Percentiles rank a stretch among this genome's conserved stretches.
These are phyloP conservation scores for Pasiphila rectangulata DNA, from an alignment of 2,888 invertebrate genomes.

Conservation along the genomic window DNA sequence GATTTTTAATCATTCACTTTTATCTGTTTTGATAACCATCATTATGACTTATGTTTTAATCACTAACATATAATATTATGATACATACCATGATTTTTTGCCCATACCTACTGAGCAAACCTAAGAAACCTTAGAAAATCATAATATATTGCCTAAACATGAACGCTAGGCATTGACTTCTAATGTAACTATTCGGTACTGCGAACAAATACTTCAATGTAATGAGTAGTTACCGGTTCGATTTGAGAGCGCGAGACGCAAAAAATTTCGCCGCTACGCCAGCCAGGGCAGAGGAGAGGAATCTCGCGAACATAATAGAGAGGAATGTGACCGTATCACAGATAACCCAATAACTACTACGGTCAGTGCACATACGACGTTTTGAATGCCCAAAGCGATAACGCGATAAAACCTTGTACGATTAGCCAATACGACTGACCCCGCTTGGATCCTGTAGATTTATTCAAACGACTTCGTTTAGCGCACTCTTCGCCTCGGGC, in stretches of 20 bases:
- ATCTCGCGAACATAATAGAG: constrained; percentile 71
- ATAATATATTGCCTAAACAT: constrained; percentile 25
- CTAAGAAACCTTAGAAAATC: constrained; percentile 16
- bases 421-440: constrained; percentile 72
- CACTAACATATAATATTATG: no score
- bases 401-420: constrained; percentile 70
- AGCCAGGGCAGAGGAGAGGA: constrained; percentile 51
- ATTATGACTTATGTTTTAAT: no score
- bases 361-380: constrained; percentile 30
- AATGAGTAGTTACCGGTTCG: constrained; percentile 68
- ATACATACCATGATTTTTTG: no score
- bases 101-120: constrained; percentile 7
- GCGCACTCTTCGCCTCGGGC: constrained; percentile 22
- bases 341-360: constrained; percentile 30
- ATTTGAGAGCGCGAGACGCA: constrained; percentile 66
- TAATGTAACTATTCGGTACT: constrained; percentile 27
- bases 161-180: constrained; percentile 29
- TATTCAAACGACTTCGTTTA: constrained; percentile 35
- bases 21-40: no score
- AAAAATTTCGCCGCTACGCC: constrained; percentile 74
- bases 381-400: constrained; percentile 52
- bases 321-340: constrained; percentile 59
- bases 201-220: constrained; percentile 41
- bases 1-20: no score
- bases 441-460: constrained; percentile 48